phyloP scores from a whole-genome alignment of 2,888 invertebrate genomes.

The Eretmocerus hayati region DNA sequence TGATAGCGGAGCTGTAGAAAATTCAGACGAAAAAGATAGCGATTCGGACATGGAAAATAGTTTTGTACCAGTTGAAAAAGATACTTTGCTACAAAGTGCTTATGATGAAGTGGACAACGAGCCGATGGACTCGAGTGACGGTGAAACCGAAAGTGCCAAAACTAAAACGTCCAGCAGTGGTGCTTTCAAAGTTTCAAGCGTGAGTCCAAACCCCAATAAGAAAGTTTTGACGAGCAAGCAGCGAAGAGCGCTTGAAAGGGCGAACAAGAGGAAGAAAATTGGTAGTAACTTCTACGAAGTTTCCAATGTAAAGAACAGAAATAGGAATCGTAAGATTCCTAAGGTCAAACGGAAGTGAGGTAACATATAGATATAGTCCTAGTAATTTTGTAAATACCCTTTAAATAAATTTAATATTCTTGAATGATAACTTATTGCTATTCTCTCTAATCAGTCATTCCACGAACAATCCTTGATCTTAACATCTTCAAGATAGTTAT shows the following conservation, averaged over 20 bases:
- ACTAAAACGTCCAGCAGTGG: constrained; percentile 49
- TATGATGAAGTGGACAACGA: constrained; percentile 47
- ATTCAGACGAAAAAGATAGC: constrained; percentile 20
- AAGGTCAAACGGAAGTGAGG: constrained; percentile 30
- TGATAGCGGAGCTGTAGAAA: constrained; percentile 2
- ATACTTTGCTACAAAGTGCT: constrained; percentile 38
- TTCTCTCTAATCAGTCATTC: too few species aligned
- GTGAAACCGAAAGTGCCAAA: constrained; percentile 53
- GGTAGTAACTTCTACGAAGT: constrained; percentile 87
- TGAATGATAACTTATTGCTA: too few species aligned
- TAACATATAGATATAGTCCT: background rate
- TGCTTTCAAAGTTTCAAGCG: constrained; percentile 44
- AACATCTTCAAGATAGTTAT: too few species aligned
- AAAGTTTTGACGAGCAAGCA: constrained; percentile 73
- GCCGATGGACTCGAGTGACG: constrained; percentile 45
- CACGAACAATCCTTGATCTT: too few species aligned
- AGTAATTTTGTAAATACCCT: background rate
- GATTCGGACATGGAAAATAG: constrained; percentile 35
- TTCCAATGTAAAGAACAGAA: constrained; percentile 81
- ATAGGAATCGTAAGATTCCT: constrained; percentile 60
- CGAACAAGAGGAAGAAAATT: constrained; percentile 70
- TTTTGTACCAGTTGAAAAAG: constrained; percentile 39
- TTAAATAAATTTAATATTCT: too few species aligned
- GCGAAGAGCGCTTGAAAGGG: constrained; percentile 66
- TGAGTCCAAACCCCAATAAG: constrained; percentile 42